A percentile compares a stretch with the other conserved stretches of the same genome.
These are phyloP conservation scores for Galbula dea DNA, from an alignment of 2,113 vertebrate genomes.

Conservation along the genomic window DNA sequence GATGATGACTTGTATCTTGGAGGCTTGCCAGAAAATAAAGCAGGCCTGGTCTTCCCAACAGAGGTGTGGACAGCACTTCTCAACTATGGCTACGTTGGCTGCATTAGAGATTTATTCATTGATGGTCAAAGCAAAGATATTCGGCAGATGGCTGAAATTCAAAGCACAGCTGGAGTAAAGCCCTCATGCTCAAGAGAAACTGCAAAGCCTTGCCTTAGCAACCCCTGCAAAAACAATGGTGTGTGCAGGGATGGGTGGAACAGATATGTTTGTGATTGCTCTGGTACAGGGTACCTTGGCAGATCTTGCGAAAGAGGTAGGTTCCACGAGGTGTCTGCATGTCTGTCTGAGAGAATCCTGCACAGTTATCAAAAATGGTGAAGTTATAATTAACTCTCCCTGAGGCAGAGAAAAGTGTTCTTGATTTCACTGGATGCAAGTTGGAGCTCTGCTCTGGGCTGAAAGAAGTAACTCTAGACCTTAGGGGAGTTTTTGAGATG, in stretches of 20 bases:
- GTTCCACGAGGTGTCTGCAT: neutral
- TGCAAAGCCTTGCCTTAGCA: constrained; percentile 94
- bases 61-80: constrained; percentile 98
- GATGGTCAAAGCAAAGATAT: constrained; percentile 98
- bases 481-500: neutral
- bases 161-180: constrained; percentile 94
- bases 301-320: constrained; percentile 95
- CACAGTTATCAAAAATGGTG: neutral
- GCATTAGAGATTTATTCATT: constrained; percentile 95
- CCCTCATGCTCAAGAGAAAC: constrained; percentile 94
- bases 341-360: neutral
- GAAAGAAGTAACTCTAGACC: neutral
- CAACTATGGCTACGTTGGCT: constrained; percentile 98
- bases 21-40: constrained; percentile 93
- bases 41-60: constrained; percentile 91
- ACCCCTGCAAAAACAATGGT: constrained; percentile 95
- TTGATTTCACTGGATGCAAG: neutral
- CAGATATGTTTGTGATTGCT: constrained; percentile 96
- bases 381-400: neutral
- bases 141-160: constrained; percentile 91
- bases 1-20: constrained; percentile 96
- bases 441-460: neutral
- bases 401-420: neutral
- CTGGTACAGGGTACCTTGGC: constrained; percentile 92
- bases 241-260: constrained; percentile 97